Evolutionary conservation across 2,113 vertebrate genomes (phyloP).

Genomic region (Reinhardtius hippoglossoides): DNA sequence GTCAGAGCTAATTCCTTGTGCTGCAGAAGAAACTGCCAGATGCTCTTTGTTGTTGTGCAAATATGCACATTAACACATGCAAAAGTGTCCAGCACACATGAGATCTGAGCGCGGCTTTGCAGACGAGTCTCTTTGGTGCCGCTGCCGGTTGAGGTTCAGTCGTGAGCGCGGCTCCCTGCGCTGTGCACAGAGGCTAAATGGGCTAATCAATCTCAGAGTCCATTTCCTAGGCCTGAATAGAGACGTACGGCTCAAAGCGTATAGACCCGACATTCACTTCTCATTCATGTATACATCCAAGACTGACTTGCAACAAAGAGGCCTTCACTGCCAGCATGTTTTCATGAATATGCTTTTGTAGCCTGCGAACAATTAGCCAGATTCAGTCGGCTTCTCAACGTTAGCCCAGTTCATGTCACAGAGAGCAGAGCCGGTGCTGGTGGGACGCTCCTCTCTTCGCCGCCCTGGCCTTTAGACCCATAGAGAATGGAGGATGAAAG

Average conservation of each 20-base stretch:
- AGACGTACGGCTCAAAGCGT: constrained; percentile 11
- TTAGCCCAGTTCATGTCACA: constrained; percentile 28
- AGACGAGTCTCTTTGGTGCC: neutral
- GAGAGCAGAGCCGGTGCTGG: constrained; percentile 30
- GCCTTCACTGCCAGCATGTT: constrained; percentile 24
- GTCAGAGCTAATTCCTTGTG: neutral
- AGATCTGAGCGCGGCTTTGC: neutral
- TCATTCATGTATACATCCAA: constrained; percentile 42
- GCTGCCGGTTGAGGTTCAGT: neutral
- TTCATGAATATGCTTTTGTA: constrained; percentile 39
- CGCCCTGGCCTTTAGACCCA: constrained; percentile 57
- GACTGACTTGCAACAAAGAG: constrained; percentile 31
- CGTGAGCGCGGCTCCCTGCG: neutral
- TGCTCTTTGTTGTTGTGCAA: neutral
- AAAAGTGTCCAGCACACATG: neutral
- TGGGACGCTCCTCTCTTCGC: constrained; percentile 40
- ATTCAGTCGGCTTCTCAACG: constrained; percentile 25
- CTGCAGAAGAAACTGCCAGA: neutral
- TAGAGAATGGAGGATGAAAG: constrained; percentile 66
- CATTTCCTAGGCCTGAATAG: constrained; percentile 29
- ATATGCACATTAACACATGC: neutral
- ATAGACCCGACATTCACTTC: constrained; percentile 29
- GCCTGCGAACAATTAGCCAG: constrained; percentile 25
- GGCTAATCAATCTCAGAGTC: constrained; percentile 1
- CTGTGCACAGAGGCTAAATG: neutral